Percentiles rank a stretch among this genome's conserved stretches.
phyloP scores from a whole-genome alignment of 2,797 vertebrate species.

The Sibirionetta formosa region DNA sequence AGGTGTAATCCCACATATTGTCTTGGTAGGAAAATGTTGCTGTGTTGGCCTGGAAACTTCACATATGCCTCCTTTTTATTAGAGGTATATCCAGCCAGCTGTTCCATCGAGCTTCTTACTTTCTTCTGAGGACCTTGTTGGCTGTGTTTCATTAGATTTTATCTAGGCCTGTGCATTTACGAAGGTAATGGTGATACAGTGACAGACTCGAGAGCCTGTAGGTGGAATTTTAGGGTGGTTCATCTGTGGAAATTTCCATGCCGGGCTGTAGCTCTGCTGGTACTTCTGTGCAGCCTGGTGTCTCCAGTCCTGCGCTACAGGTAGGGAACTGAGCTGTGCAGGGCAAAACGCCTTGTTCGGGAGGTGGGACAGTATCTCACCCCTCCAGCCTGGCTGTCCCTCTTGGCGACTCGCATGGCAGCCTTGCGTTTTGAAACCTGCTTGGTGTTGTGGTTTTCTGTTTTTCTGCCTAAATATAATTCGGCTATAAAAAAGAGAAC shows the following conservation, averaged over 20 bases:
- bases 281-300: rapidly evolving
- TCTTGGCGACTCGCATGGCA: not conserved
- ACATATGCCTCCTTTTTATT: not conserved
- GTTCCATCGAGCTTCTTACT: conserved; percentile 5
- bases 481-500: not conserved
- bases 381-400: not conserved
- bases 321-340: not conserved
- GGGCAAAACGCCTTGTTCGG: rapidly evolving
- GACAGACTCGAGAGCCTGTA: not conserved
- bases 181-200: not conserved
- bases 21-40: conserved; percentile 7
- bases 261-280: not conserved
- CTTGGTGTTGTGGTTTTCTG: rapidly evolving
- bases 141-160: not conserved
- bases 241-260: not conserved
- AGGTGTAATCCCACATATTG: not conserved
- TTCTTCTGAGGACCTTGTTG: not conserved
- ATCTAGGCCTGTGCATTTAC: not conserved
- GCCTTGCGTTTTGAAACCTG: not conserved
- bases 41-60: conserved; percentile 26
- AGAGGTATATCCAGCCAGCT: conserved; percentile 6
- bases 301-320: not conserved
- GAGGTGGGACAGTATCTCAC: not conserved
- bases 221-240: not conserved
- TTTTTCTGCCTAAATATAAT: not conserved